Evolutionary conservation across 2,888 invertebrate genomes (phyloP).

Genomic region (Deroplatys truncata): DNA sequence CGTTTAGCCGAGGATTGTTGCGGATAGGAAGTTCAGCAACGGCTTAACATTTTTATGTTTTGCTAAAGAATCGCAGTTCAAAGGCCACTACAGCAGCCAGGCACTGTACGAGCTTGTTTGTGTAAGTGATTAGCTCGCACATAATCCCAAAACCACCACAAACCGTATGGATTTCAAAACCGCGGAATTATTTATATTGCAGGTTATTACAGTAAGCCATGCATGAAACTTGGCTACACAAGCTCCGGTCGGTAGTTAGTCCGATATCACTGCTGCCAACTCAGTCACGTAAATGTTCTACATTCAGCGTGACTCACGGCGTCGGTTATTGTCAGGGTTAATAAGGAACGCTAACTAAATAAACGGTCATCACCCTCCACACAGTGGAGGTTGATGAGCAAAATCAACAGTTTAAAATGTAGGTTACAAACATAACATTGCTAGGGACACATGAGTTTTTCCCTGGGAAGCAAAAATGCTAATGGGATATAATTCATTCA

Average conservation of each 20-base stretch:
- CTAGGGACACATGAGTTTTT: too few relatives aligned
- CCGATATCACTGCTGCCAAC: not conserved
- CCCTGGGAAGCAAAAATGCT: too few relatives aligned
- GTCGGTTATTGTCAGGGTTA: too few relatives aligned
- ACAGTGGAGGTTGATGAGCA: too few relatives aligned
- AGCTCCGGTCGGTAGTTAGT: not conserved
- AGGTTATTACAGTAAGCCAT: not conserved
- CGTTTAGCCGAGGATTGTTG: not conserved
- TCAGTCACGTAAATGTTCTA: not conserved
- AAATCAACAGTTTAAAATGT: too few relatives aligned
- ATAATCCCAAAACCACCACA: not conserved
- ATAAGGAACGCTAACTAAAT: too few relatives aligned
- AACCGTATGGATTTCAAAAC: not conserved
- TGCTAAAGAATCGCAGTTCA: not conserved
- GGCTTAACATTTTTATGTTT: not conserved
- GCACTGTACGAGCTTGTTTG: not conserved
- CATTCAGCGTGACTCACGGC: too few relatives aligned
- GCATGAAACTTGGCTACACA: not conserved
- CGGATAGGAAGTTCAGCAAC: not conserved
- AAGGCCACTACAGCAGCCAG: not conserved
- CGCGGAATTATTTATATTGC: not conserved
- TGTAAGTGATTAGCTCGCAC: not conserved
- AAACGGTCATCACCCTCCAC: too few relatives aligned
- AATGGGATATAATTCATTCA: too few relatives aligned
- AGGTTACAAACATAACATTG: too few relatives aligned